Evolutionary conservation across 1,140 invertebrate species (phyloP).

Genomic region (honey bee (Apis mellifera)): DNA sequence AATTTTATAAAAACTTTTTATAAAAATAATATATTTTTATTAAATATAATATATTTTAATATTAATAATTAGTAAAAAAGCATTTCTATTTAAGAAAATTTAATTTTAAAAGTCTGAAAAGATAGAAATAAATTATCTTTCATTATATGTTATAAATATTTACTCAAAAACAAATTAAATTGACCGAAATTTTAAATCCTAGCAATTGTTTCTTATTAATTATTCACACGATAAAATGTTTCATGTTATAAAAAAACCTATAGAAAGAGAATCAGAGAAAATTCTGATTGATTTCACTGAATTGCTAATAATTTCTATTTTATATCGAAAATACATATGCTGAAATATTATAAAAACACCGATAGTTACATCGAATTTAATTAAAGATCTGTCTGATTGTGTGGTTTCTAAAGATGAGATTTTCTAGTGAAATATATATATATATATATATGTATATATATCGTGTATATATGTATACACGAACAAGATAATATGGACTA

Average conservation of each 20-base stretch:
- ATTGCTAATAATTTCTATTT: constrained; percentile 27
- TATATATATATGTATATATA: neutral
- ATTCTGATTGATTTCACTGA: neutral
- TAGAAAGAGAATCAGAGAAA: neutral
- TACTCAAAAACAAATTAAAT: neutral
- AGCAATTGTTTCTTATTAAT: constrained; percentile 9
- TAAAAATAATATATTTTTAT: neutral
- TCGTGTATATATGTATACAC: neutral
- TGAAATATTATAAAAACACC: constrained; percentile 7
- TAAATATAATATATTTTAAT: no score
- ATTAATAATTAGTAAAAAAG: no score
- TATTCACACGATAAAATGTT: neutral
- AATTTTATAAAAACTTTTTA: no score
- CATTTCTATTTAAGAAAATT: neutral
- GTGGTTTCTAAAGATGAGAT: constrained; percentile 30
- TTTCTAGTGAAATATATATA: constrained; percentile 14
- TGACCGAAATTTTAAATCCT: neutral
- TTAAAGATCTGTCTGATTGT: constrained; percentile 8
- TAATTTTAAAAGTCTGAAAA: neutral
- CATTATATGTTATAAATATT: neutral
- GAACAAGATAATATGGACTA: constrained; percentile 29
- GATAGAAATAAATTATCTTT: neutral
- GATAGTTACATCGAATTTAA: constrained; percentile 36
- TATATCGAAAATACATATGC: constrained; percentile 21
- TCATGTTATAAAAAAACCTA: neutral